Evolutionary conservation across 2,888 invertebrate species (phyloP).

Genomic region (Philonicus albiceps): DNA sequence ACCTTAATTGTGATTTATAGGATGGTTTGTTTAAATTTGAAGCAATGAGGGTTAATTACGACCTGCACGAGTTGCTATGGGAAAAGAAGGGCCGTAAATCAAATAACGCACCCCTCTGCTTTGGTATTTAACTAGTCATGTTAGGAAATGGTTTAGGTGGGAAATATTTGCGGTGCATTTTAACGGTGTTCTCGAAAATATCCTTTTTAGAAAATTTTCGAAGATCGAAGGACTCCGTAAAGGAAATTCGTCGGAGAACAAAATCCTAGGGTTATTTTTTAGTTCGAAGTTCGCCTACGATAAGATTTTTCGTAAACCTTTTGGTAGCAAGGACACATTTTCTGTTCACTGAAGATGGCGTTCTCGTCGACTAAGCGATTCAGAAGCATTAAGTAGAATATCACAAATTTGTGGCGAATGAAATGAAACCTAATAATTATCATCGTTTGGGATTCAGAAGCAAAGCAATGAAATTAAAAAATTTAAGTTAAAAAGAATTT

Average conservation of each 20-base stretch:
- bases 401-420: neutral
- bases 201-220: neutral
- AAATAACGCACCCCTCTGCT: neutral
- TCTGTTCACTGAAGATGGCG: neutral
- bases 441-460: neutral
- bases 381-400: neutral
- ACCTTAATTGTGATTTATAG: constrained; percentile 6
- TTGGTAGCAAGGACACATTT: neutral
- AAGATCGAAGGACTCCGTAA: neutral
- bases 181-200: neutral
- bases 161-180: neutral
- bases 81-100: neutral
- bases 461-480: neutral
- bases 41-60: neutral
- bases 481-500: neutral
- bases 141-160: neutral
- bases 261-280: neutral
- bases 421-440: neutral
- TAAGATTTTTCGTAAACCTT: neutral
- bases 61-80: neutral
- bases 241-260: neutral
- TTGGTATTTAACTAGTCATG: neutral
- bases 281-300: neutral
- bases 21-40: neutral
- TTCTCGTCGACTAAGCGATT: neutral